Evolutionary conservation across 2,113 vertebrate genomes (phyloP).

Genomic region (Paramormyrops kingsleyae): DNA sequence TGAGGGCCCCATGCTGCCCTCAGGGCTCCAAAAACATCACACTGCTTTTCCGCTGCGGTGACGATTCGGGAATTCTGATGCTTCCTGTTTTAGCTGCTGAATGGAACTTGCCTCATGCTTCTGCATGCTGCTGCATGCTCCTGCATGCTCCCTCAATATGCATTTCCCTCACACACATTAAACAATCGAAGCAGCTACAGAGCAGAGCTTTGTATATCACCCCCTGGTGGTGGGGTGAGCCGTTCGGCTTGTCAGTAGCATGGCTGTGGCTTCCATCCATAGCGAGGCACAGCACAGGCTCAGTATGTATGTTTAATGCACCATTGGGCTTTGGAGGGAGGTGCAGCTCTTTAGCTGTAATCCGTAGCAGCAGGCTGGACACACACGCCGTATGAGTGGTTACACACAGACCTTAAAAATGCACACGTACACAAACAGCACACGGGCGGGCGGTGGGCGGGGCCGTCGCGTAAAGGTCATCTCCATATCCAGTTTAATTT

Average conservation of each 20-base stretch:
- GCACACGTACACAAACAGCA: slow-evolving; percentile 32
- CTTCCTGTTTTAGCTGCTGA: background rate
- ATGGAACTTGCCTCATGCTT: background rate
- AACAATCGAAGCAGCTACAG: background rate
- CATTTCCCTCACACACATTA: background rate
- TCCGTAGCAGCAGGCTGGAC: slow-evolving; percentile 23
- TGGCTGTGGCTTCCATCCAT: slow-evolving; percentile 25
- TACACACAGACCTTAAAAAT: slow-evolving; percentile 25
- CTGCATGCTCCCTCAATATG: background rate
- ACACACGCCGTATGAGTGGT: background rate
- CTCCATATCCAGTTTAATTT: slow-evolving; percentile 55
- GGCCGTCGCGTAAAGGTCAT: slow-evolving; percentile 56
- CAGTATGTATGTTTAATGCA: slow-evolving; percentile 52
- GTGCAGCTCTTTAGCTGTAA: slow-evolving; percentile 47
- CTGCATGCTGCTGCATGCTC: background rate
- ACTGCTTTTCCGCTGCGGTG: background rate
- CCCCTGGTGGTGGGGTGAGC: background rate
- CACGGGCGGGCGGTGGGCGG: slow-evolving; percentile 28
- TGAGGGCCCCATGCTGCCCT: background rate
- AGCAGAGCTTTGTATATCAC: background rate
- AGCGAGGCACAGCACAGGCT: slow-evolving; percentile 20
- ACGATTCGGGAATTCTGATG: background rate
- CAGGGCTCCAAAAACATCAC: background rate
- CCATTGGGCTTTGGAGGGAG: slow-evolving; percentile 43
- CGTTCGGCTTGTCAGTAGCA: slow-evolving; percentile 36